Evolutionary conservation across 2,888 invertebrate species (phyloP).

Genomic region (Ecliptopera silaceata): DNA sequence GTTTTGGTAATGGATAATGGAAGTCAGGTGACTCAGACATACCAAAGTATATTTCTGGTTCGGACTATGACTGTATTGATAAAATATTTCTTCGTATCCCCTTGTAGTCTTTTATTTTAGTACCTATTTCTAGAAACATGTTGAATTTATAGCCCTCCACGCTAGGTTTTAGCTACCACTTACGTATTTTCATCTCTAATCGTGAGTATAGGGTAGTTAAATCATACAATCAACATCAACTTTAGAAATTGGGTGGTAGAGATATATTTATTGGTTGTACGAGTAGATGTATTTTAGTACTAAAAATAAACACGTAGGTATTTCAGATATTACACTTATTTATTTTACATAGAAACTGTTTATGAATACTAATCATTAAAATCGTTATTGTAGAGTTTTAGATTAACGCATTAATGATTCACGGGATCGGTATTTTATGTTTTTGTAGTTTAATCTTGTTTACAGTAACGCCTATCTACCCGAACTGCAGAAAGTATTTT

Average conservation of each 20-base stretch:
- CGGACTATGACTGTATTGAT: neutral
- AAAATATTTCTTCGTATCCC: neutral
- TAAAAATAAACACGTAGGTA: neutral
- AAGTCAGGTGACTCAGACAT: conserved; percentile 27
- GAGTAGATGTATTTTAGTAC: neutral
- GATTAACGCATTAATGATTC: conserved; percentile 47
- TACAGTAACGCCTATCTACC: conserved; percentile 37
- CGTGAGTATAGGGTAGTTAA: neutral
- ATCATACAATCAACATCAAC: neutral
- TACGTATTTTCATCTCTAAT: too few species aligned
- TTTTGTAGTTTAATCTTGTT: conserved; percentile 31
- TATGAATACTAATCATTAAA: conserved; percentile 17
- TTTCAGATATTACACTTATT: neutral
- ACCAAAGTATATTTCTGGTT: conserved; percentile 18
- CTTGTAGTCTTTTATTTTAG: neutral
- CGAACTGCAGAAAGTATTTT: neutral
- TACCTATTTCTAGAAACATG: neutral
- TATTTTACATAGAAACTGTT: conserved; percentile 7
- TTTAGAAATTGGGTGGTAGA: neutral
- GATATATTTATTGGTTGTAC: neutral
- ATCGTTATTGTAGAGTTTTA: conserved; percentile 18
- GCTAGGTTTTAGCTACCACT: too few species aligned
- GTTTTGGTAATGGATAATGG: conserved; percentile 35
- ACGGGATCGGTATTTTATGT: conserved; percentile 48
- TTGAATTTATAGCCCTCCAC: too few species aligned